Evolutionary conservation across 2,113 vertebrate genomes (phyloP), one percentile per base, ranked within the genome.

Genomic region (Peromyscus leucopus): DNA sequence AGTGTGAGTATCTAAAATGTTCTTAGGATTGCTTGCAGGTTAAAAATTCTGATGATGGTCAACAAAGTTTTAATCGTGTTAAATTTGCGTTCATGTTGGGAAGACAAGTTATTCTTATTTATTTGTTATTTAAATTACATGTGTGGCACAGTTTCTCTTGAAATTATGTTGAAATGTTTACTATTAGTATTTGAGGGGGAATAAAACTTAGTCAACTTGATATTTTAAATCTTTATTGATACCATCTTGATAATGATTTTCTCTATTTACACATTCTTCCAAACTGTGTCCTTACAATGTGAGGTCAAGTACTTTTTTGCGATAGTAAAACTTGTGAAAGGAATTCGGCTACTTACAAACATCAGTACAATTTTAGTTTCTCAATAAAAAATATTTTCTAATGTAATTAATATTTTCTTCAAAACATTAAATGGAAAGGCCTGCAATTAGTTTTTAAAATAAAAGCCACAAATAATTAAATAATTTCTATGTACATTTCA

Each of bases 181-280:
- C 59, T 79, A 80, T 71, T 94, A 96, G 42, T 48, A 84, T 89
- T 69, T 96, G 57, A 92, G 19, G 86, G 21, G 86, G 36, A 93
- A 92, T 86, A 94, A 96, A 97, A 95, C 69, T 57, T 80, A 93
- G 76, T 87, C 79, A 95, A 95, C 94, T 92, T 94, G 76, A 85
- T 63, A 86, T 93, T 97, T 97, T 88, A 95, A 97, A 82, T 61
- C 92, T 98, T 98, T 98, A 98, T 97, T 98, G 93, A 93, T 92
- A 93, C 13, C 31, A 75, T 79, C 94, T 95, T 90, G 46, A 83
- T 93, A 85, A 94, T 51, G 51, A 94, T 80, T 65, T 75, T 91
- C 78, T 89, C 65, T 72, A 91, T 88, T 93, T 92, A 96, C 71
- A 97, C 80, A 75, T n/a, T 90, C 80, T 95, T 96, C 80, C 57